phyloP scores from a whole-genome alignment of 2,888 invertebrate species.

The Cecidostiba fungosa region DNA sequence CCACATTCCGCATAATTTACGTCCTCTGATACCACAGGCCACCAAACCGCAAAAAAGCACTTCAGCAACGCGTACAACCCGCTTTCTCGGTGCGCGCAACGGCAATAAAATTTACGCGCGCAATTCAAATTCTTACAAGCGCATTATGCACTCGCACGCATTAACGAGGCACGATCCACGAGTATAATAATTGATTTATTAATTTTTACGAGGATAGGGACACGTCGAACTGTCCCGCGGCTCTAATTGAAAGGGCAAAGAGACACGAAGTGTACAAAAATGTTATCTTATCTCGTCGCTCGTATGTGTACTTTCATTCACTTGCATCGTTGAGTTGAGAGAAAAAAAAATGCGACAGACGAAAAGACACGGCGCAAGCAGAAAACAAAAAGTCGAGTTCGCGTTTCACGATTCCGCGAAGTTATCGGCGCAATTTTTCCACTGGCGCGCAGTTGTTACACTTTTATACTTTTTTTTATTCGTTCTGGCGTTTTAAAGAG shows the following conservation, averaged over 20 bases:
- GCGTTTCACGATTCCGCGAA: constrained; percentile 20
- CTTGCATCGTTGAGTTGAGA: background rate
- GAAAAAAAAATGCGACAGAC: background rate
- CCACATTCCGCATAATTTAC: constrained; percentile 5
- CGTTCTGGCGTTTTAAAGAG: background rate
- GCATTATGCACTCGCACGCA: background rate
- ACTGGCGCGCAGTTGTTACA: background rate
- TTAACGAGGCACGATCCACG: background rate
- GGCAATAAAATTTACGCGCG: constrained; percentile 1
- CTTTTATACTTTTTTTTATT: background rate
- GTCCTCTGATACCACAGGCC: background rate
- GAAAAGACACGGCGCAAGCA: constrained; percentile 15
- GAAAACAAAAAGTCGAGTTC: background rate
- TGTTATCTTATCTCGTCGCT: constrained; percentile 18
- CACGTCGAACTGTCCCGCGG: background rate
- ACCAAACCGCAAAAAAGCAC: background rate
- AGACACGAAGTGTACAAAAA: constrained; percentile 3
- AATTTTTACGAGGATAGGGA: constrained; percentile 31
- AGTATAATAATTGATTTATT: constrained; percentile 42
- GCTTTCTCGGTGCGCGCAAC: background rate
- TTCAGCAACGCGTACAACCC: background rate
- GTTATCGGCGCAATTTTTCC: constrained; percentile 25
- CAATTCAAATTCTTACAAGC: constrained; percentile 27
- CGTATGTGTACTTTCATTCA: background rate
- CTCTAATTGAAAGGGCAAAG: constrained; percentile 19